Base-by-base conservation (phyloP, 2,797 vertebrate genomes). In the Notoglanidium macrostoma region DNA sequence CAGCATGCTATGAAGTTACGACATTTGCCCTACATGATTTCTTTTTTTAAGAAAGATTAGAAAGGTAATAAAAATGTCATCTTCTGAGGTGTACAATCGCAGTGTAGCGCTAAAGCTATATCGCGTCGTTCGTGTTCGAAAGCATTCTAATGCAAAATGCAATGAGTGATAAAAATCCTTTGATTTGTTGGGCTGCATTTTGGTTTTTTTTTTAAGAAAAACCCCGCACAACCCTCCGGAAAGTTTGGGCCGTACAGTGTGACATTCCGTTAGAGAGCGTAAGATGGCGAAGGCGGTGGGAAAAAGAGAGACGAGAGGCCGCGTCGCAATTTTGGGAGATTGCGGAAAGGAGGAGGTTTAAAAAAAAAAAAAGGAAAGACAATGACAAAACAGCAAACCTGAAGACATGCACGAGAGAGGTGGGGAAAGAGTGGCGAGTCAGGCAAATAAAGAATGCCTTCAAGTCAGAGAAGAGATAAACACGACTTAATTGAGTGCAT, bases 371-470 rank as follows among this genome's bases (percentile, higher is more conserved):
- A 73, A 29, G 51, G 2, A 40, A 11, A 70, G 15, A 73, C 54
- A 59, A 35, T 5, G 88, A 46, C 0, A 44, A 79, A 32, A 59
- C 76, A 57, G 23, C 54, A 40, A 51, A 7, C 26, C 73, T 2
- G 70, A 73, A 23, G 21, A 0, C 3, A 17, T 1, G 35, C 21
- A 54, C 14, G 35, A 68, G 6, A 81, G 67, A 63, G 54, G 44
- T 80, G 6, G 44, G 46, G 74, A 89, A 88, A 87, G 90, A 88
- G 84, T 87, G 77, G 76, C n/a, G 85, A 76, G 57, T 40, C 12
- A 35, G 78, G 29, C 49, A 29, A 51, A 55, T 55, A 55, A 77
- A 70, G 6, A 29, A 78, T 46, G 26, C 44, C 55, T 63, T 59
- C 9, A 65, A 59, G 40, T 26, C 67, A 74, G 78, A 82, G 79